A percentile compares a stretch with the other conserved stretches of the same genome.
Conservation (phyloP, 1,140 invertebrate genomes). For the Dendrolimus kikuchii region DNA sequence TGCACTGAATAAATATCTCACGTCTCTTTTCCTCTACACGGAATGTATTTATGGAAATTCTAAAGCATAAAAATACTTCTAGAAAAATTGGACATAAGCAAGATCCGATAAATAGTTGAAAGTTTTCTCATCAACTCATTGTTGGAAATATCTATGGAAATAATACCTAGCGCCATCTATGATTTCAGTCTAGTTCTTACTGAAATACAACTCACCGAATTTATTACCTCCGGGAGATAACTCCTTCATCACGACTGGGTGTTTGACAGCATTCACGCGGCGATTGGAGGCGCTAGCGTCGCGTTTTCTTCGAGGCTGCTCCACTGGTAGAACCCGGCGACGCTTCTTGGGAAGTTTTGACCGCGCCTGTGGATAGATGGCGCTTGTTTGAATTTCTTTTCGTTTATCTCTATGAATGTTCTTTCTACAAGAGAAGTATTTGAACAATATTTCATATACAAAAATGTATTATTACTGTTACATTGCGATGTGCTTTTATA, state of each 20-base stretch:
- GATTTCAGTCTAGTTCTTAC: not conserved
- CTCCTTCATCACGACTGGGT: conserved; percentile 80
- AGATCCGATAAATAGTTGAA: too few species aligned
- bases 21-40: too few species aligned
- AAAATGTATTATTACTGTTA: too few species aligned
- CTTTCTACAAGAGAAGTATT: too few species aligned
- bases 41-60: too few species aligned
- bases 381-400: conserved; percentile 13
- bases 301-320: conserved; percentile 79
- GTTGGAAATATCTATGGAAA: too few species aligned
- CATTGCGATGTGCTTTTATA: too few species aligned
- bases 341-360: conserved; percentile 92
- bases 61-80: too few species aligned
- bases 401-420: not conserved
- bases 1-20: too few species aligned
- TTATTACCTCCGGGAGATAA: conserved; percentile 71
- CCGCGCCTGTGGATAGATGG: conserved; percentile 79
- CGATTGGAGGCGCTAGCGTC: conserved; percentile 76
- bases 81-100: too few species aligned
- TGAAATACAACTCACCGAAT: conserved; percentile 71
- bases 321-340: conserved; percentile 86
- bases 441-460: too few species aligned
- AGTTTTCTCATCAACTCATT: too few species aligned
- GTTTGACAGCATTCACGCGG: conserved; percentile 89
- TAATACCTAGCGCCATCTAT: conserved; percentile 23